These are phyloP conservation scores for Pseudococcus jackbeardsleyi DNA, from an alignment of 2,888 invertebrate genomes.

Conservation along the genomic window DNA sequence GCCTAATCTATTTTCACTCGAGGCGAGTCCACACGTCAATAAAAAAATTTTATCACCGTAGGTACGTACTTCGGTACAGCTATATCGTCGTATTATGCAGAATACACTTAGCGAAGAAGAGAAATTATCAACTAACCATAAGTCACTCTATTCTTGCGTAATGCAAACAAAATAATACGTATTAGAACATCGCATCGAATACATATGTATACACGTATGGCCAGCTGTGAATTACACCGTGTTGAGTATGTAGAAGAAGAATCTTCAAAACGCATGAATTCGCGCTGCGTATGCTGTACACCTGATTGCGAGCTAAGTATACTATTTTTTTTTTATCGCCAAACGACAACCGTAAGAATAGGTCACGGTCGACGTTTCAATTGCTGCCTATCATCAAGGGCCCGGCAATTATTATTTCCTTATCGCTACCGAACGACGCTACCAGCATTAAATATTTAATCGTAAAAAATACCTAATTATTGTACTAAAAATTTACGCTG, in stretches of 20 bases:
- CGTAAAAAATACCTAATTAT: not conserved
- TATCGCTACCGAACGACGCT: conserved; percentile 39
- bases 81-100: not conserved
- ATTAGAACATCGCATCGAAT: not conserved
- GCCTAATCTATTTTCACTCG: conserved; percentile 22
- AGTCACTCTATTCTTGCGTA: conserved; percentile 14
- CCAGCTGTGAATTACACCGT: not conserved
- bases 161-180: conserved; percentile 25
- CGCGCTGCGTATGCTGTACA: not conserved
- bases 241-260: not conserved
- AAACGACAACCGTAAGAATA: conserved; percentile 21
- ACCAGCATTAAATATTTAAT: conserved; percentile 39
- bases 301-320: not conserved
- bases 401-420: conserved; percentile 45
- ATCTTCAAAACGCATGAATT: conserved; percentile 7
- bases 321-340: not conserved
- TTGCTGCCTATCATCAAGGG: conserved; percentile 25
- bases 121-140: not conserved
- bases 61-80: not conserved
- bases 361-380: conserved; percentile 52
- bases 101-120: conserved; percentile 13
- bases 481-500: not conserved
- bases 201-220: not conserved
- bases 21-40: conserved; percentile 8
- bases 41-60: conserved; percentile 1